Percentiles rank a stretch among this genome's conserved stretches.
These are phyloP conservation scores for rat (Rattus norvegicus) DNA, from an alignment of 2,113 vertebrate genomes.

Conservation along the genomic window GRCr8 NC_086019.1:106576501-106577000, in stretches of 20 bases:
- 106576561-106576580: not conserved
- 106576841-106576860: not conserved
- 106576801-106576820: constrained; percentile 10
- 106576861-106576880: not conserved
- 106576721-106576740: not conserved
- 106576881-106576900: not conserved
- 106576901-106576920: not conserved
- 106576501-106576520: not conserved
- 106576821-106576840: constrained; percentile 3
- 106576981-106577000: not conserved
- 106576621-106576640: not conserved
- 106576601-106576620: not conserved
- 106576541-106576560: not conserved
- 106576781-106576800: not conserved
- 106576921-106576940: not conserved
- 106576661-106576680: not conserved
- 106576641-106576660: not conserved
- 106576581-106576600: not conserved
- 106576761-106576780: not conserved
- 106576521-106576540: not conserved
- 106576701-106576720: not conserved
- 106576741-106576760: not conserved
- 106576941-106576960: constrained; percentile 21
- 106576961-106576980: not conserved
- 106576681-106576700: not conserved